Base-by-base conservation (phyloP, 1,140 invertebrate genomes). In the Octopus sinensis region DNA sequence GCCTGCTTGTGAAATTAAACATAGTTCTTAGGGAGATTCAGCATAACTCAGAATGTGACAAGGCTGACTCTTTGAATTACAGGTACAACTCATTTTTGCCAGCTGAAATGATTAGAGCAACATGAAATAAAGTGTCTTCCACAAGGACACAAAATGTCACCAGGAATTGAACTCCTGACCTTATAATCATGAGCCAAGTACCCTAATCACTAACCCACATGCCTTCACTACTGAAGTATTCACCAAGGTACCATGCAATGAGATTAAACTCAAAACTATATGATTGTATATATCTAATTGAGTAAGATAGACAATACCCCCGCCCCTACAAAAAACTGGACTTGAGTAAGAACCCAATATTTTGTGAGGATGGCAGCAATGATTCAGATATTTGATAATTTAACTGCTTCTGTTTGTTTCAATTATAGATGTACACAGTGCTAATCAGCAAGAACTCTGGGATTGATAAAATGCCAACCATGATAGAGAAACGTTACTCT, bases 401-500 rank as follows among this genome's bases (percentile, higher is more conserved):
- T 81, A 53, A 17, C 17, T 75, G 12, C 68, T 81, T 80, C 62
- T 73, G 54, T 79, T 77, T 53, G 54, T 52, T 80, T 52, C 10
- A 79, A 75, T 88, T 87, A 73, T 83, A 90, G 87, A 83, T 86
- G 54, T 91, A 91, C 83, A 88, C 89, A 12, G 86, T 91, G 73
- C 77, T 89, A 52, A 85, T 91, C 9, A 90, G 86, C 80, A 84
- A 87, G 76, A 83, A 86, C 56, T 85, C 86, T 52, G 87, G 87
- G 7, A 77, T 89, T 4, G 88, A 91, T 53, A 87, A 84, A 12
- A 83, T 86, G 12, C 93, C 94, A 30, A 93, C 93, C 0, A 92
- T 92, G 54, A 92, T 95, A 54, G 93, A 95, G 85, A 91, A 94
- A 82, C 91, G 95, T 84, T 96, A 95, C 86, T 95, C 95, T 7